Evolutionary conservation across 37 sponge, comb jelly and placozoan species (phyloP).

Genomic region (Sycon ciliatum): DNA sequence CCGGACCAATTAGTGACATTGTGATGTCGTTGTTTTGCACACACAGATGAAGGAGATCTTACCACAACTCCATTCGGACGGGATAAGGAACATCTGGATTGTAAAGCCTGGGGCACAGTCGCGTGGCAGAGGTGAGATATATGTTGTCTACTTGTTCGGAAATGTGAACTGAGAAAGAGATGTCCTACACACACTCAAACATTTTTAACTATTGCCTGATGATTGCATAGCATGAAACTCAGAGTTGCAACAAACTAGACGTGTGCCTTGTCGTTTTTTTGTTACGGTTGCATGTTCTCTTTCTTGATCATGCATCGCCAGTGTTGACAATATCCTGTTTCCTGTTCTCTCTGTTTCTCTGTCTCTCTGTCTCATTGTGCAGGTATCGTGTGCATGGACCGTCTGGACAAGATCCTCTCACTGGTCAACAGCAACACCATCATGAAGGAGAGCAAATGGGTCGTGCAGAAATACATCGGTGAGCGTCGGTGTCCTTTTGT

Average conservation of each 20-base stretch:
- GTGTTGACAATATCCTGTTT: neutral
- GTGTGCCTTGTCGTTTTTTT: too few relatives aligned
- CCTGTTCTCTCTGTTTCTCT: neutral
- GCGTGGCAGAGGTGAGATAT: constrained; percentile 77
- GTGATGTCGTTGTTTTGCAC: too few relatives aligned
- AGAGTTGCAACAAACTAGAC: too few relatives aligned
- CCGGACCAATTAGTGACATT: too few relatives aligned
- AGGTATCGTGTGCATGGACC: constrained; percentile 64
- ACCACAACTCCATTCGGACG: constrained; percentile 79
- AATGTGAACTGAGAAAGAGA: constrained; percentile 23
- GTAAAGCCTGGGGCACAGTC: constrained; percentile 93
- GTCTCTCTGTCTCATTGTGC: neutral
- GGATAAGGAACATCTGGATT: constrained; percentile 83
- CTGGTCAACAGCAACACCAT: constrained; percentile 32
- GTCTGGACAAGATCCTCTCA: constrained; percentile 49
- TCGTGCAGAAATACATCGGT: constrained; percentile 97
- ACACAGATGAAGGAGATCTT: constrained; percentile 28
- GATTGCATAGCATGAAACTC: too few relatives aligned
- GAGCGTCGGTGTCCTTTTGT: neutral
- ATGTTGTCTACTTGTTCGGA: constrained; percentile 12
- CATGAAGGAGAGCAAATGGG: constrained; percentile 67
- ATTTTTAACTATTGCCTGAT: too few relatives aligned
- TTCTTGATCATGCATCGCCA: constrained; percentile 13
- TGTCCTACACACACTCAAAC: too few relatives aligned
- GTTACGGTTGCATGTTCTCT: too few relatives aligned